Base-by-base conservation (phyloP, 2,888 invertebrate species). In the Plebejus anna region DNA sequence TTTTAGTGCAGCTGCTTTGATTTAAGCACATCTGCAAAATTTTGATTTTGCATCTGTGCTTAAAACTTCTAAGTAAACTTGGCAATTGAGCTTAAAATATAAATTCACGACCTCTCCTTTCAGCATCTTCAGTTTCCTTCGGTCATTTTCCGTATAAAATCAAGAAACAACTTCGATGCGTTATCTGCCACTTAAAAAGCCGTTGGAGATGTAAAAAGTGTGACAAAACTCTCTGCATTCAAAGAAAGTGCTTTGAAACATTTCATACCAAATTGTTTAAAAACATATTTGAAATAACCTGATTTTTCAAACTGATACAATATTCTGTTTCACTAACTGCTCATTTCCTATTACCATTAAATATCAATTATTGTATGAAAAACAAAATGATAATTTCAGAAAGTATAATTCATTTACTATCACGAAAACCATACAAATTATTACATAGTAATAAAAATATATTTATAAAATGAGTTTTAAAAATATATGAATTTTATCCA, bases 121-220 rank as follows among this genome's bases (percentile, higher is more conserved):
- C 66, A 66, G 66, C 66, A 66, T 66, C 66, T 66, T 13, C 66
- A 32, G 13, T 16, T 66, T 11, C 4, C 6, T 13, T 32, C 4
- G 32, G 66, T 1, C 66, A 66, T 16, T 66, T 32, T 66, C 66
- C 66, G 32, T 13, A 66, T 36, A 66, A 66, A 66, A 66, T 66
- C 66, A 66, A 36, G 13, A 66, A 66, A 32, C 66, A 66, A 66
- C 66, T 66, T 13, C 13, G 66, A 13, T 66, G 66, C 13, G 9
- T 28, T 51, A 28, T 72, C 6, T 72, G 42, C 13, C 72, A 72
- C 28, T n/a, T 47, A 22, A 72, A 36, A 72, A 36, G 72, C 28
- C 72, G 47, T 13, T 72, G 72, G 47, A 47, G 28, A 22, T 72
- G 72, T 51, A 72, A 72, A 72, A 47, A 42, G 28, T 72, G 72